Percentiles rank a stretch among this genome's conserved stretches.
These are phyloP conservation scores for Trichonephila inaurata DNA, from an alignment of 1,140 invertebrate genomes.

Conservation along the genomic window DNA sequence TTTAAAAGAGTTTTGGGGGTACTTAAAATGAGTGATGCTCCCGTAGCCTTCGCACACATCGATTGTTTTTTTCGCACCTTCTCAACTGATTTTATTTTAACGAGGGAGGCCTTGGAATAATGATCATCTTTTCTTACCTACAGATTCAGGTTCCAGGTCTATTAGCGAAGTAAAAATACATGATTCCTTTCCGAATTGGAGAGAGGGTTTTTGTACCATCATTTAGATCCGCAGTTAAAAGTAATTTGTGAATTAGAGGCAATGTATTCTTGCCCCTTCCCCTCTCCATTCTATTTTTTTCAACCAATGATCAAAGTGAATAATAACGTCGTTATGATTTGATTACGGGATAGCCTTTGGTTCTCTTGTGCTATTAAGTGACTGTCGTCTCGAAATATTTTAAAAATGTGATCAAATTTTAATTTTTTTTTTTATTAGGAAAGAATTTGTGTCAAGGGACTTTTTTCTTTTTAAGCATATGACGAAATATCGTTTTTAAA, in stretches of 20 bases:
- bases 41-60: neutral
- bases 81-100: constrained; percentile 22
- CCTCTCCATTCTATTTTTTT: neutral
- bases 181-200: neutral
- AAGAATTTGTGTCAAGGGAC: neutral
- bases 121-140: constrained; percentile 8
- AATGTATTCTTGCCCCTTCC: neutral
- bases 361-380: neutral
- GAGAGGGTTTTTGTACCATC: neutral
- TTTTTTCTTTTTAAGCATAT: neutral
- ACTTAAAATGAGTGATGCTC: constrained; percentile 38
- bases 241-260: neutral
- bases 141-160: neutral
- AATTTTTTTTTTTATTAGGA: neutral
- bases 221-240: neutral
- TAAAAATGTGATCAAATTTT: neutral
- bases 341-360: neutral
- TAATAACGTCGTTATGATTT: neutral
- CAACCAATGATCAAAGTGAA: neutral
- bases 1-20: constrained; percentile 24
- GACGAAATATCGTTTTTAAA: neutral
- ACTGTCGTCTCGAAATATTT: neutral
- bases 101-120: constrained; percentile 13
- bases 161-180: neutral
- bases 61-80: constrained; percentile 46